Base-by-base conservation (phyloP, 2,113 vertebrate species). In the Tachysurus fulvidraco region DNA sequence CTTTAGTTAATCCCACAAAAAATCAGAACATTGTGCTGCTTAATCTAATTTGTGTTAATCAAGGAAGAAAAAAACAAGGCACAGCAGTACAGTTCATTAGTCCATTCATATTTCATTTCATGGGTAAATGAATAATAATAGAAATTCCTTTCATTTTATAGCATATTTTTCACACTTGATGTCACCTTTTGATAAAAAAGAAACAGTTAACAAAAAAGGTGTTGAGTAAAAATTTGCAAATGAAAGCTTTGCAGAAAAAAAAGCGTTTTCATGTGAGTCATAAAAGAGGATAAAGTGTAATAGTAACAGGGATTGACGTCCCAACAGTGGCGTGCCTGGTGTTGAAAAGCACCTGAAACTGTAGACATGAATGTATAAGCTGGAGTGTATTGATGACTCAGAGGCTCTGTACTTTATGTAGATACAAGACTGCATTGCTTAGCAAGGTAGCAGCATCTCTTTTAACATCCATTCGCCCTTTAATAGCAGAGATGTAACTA, bases 41-140 rank as follows among this genome's bases (percentile, higher is more conserved):
- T 46, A 74, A 46, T 74, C n/a, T 78, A 25, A 30, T 54, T 78
- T 55, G 50, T 77, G 25, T 52, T 76, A 50, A 74, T 74, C 71
- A 52, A 25, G 7, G 25, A 78, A 78, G 50, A n/a, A 55, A 28
- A 78, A 28, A 13, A 13, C 50, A 50, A 13, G 54, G 50, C 50
- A 78, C 76, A 78, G 76, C 50, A 78, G 28, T 19, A 10, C 50
- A 55, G 25, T 78, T 78, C 25, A 55, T 78, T 30, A 19, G n/a
- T 78, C n/a, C 3, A 78, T 55, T 78, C 50, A 46, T 54, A 77
- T 77, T 77, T 64, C 1, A 82, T 82, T 82, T 41, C 81, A 64
- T 28, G 60, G 25, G 25, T 65, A 82, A 82, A 64, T 62, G 16
- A 82, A 50, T 25, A 50, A 67, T 52, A 59, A 57, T 21, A 79